Conservation (phyloP, 2,113 vertebrate genomes). For the Rhipidura dahli region DNA sequence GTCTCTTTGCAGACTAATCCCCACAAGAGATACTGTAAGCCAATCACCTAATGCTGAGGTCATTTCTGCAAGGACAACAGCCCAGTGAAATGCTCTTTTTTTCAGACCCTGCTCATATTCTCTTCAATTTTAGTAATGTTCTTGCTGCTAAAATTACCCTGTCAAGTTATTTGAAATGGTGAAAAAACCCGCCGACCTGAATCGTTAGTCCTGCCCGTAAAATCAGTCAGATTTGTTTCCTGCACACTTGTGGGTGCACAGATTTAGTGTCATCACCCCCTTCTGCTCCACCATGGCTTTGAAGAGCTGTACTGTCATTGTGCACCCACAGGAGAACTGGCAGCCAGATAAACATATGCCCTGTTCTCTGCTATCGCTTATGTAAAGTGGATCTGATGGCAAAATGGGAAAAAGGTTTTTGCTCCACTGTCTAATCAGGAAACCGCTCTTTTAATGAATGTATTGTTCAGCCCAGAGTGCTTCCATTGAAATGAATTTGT, state of each 20-base stretch:
- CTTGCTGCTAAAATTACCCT: neutral
- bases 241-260: neutral
- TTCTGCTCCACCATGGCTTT: neutral
- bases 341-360: neutral
- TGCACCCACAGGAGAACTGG: neutral
- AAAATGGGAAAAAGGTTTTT: neutral
- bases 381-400: neutral
- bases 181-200: neutral
- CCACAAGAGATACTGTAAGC: neutral
- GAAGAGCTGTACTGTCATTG: neutral
- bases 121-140: neutral
- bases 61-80: neutral
- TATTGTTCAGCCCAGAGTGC: slow-evolving; percentile 4
- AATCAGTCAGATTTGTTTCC: neutral
- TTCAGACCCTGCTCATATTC: neutral
- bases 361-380: neutral
- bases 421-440: slow-evolving; percentile 15
- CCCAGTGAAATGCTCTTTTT: neutral
- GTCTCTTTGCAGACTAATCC: neutral
- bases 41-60: neutral
- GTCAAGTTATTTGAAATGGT: neutral
- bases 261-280: neutral
- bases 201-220: neutral
- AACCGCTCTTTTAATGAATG: slow-evolving; percentile 49
- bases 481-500: slow-evolving; percentile 19